Evolutionary conservation across 2,797 vertebrate species (phyloP).

Genomic region (Sebastes vulpes): DNA sequence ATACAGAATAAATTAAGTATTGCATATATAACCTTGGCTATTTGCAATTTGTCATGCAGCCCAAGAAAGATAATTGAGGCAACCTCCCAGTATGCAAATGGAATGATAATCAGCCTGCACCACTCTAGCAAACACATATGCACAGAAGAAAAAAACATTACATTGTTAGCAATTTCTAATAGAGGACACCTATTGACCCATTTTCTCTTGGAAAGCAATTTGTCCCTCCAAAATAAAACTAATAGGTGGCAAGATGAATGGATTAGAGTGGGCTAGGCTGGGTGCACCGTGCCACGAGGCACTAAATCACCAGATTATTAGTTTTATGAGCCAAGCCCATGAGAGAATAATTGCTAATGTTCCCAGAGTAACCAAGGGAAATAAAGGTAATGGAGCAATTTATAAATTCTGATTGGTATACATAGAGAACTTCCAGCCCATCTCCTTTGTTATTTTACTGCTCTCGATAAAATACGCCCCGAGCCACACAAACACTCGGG

Average conservation of each 20-base stretch:
- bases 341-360: constrained; percentile 92
- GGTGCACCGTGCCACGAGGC: constrained; percentile 83
- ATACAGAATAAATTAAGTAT: constrained; percentile 75
- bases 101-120: constrained; percentile 81
- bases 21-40: constrained; percentile 78
- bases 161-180: constrained; percentile 86
- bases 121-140: constrained; percentile 68
- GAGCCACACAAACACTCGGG: constrained; percentile 81
- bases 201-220: constrained; percentile 88
- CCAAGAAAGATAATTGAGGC: constrained; percentile 83
- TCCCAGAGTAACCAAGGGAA: constrained; percentile 89
- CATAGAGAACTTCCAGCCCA: constrained; percentile 89
- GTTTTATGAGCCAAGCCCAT: constrained; percentile 88
- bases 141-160: constrained; percentile 68
- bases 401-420: constrained; percentile 91
- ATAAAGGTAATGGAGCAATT: constrained; percentile 91
- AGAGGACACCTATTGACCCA: constrained; percentile 88
- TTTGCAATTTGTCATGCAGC: constrained; percentile 84
- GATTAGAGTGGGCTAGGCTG: constrained; percentile 83
- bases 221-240: constrained; percentile 89
- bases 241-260: constrained; percentile 90
- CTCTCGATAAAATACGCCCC: constrained; percentile 84
- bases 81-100: constrained; percentile 83
- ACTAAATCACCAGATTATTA: constrained; percentile 91
- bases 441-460: constrained; percentile 88